Evolutionary conservation across 2,888 invertebrate species (phyloP), one percentile per base, ranked within the genome.

Genomic region (Drosophila affinis): DNA sequence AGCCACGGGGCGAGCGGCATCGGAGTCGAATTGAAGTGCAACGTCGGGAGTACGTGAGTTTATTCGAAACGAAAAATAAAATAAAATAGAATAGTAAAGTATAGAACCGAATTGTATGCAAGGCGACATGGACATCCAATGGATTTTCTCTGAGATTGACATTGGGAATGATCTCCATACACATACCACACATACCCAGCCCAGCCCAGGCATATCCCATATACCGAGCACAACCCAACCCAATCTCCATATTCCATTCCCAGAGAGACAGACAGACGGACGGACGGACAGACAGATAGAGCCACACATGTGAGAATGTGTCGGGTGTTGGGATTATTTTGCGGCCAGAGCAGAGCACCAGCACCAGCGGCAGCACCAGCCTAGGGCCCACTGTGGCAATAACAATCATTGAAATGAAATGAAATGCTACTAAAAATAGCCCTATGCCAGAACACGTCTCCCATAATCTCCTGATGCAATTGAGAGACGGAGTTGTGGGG

Each of bases 261-360:
- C 29, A 49, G n/a, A 45, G n/a, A 45, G 45, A 47, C 27, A 54
- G 39, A 62, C 61, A 54, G 39, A 62, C 29, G 45, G 18, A 45
- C 21, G 47, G 27, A 54, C 24, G 53, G 10, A 48, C 14, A 10
- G 12, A 54, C 24, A 57, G 6, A 48, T 9, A 12, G 14, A 17
- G 47, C 46, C 62, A 81, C 81, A 81, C 70, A 81, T 84, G 84
- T 85, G 86, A 79, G 81, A 83, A 83, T 83, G 72, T 45, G 69
- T 39, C 69, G 71, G 53, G 34, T 62, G 58, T 56, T 81, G 86
- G 86, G 84, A 84, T 85, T 84, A 84, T 83, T 78, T 54, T 80
- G 85, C 68, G 85, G 83, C 75, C 53, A 27, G 57, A 39, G 39
- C 39, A 39, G 6, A 21, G 21, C 21, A 21, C 21, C 2, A 21